A percentile compares a stretch with the other conserved stretches of the same genome.
Evolutionary conservation across 2,797 vertebrate genomes (phyloP).

Genomic region (Hylomyscus alleni): DNA sequence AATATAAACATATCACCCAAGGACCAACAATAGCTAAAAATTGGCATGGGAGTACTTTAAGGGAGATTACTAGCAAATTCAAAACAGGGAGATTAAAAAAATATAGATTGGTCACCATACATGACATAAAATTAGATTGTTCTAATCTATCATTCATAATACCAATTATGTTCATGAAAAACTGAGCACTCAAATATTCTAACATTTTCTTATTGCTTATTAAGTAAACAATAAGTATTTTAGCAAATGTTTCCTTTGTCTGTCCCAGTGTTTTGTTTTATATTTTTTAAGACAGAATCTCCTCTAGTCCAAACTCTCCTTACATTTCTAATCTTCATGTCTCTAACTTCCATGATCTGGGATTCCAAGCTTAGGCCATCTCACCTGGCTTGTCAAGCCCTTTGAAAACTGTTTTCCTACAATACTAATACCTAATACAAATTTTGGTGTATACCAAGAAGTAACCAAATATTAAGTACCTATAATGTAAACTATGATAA

Average conservation of each 20-base stretch:
- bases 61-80: background rate
- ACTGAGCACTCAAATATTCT: background rate
- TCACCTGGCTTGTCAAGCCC: background rate
- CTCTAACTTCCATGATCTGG: background rate
- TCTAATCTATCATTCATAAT: background rate
- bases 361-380: background rate
- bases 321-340: background rate
- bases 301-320: background rate
- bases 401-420: background rate
- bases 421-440: background rate
- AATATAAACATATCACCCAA: background rate
- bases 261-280: background rate
- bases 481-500: background rate
- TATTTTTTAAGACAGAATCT: background rate
- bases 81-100: background rate
- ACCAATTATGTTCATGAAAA: background rate
- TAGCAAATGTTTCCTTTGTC: background rate
- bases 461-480: background rate
- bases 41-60: background rate
- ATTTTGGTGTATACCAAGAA: background rate
- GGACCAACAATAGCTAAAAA: background rate
- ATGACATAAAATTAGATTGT: background rate
- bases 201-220: background rate
- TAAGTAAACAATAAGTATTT: background rate
- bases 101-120: background rate